phyloP scores from a whole-genome alignment of 2,113 vertebrate species.

The Enhydra lutris region DNA sequence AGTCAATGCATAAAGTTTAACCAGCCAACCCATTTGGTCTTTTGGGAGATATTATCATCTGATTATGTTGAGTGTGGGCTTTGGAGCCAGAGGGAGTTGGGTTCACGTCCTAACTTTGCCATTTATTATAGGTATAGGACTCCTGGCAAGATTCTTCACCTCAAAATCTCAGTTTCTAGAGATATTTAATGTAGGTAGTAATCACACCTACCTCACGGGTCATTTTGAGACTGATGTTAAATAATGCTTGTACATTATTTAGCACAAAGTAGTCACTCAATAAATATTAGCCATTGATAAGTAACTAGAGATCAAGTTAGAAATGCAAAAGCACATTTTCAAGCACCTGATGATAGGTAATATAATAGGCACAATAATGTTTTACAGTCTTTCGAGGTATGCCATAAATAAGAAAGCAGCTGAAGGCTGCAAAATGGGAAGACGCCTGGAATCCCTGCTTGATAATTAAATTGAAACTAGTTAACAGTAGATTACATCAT shows the following conservation, averaged over 20 bases:
- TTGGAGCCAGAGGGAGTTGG: background rate
- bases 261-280: background rate
- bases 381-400: background rate
- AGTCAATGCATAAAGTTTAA: background rate
- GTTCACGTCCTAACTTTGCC: background rate
- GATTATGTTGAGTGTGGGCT: background rate
- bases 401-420: constrained; percentile 59
- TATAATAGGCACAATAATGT: constrained; percentile 39
- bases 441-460: constrained; percentile 47
- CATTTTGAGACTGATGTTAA: background rate
- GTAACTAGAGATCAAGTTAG: background rate
- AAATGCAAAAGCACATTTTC: constrained; percentile 14
- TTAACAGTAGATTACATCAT: constrained; percentile 61
- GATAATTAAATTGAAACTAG: constrained; percentile 76
- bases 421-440: constrained; percentile 55
- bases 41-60: background rate
- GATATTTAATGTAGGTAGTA: background rate
- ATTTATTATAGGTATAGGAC: background rate
- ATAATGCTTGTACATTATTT: background rate
- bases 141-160: background rate
- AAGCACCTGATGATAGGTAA: background rate
- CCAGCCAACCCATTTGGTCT: background rate
- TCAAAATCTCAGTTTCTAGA: background rate
- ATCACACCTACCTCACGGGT: background rate
- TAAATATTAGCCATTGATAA: constrained; percentile 19